Evolutionary conservation across 2,113 vertebrate species (phyloP), one percentile per base, ranked within the genome.

Genomic region (Hippopotamus amphibius): DNA sequence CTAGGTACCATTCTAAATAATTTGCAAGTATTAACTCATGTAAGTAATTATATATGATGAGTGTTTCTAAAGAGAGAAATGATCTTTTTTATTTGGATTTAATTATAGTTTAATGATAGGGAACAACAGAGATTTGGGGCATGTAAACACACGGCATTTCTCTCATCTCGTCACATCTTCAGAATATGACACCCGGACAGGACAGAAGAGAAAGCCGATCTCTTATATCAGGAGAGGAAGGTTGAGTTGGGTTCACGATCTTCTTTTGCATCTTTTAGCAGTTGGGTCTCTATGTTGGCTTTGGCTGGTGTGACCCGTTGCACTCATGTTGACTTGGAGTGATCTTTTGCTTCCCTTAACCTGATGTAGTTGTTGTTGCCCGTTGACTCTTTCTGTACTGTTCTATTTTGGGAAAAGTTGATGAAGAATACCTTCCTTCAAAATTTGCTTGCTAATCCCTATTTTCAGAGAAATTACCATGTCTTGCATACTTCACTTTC

Each of bases 51-150:
- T 55, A 21, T 72, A 53, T 41, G 24, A 48, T 65, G 30, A 86
- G 7, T 57, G 33, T 55, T 66, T 83, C 46, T 72, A 82, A 89
- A 71, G 53, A 76, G 48, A n/a, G 10, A 95, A 22, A n/a, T 77
- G 26, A 74, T 76, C 16, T 11, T 69, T 63, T 95, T 61, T 33
- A 74, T 85, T 95, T 88, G 85, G 19, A 66, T 84, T 92, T 90
- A 28, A 61, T 59, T 37, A 4, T 76, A 84, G 76, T 71, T 95
- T 74, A 93, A 55, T 46, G 65, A 41, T 41, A 87, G 21, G 71
- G 19, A 93, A n/a, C 48, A 50, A 33, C 16, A 81, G 46, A 55
- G 21, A n/a, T 57, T 37, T 86, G 57, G 30, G 30, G 33, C 4
- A 48, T 57, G 15, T 66, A 59, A 94, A 53, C 26, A 48, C 69